These are phyloP conservation scores for Thamnophis elegans DNA, from an alignment of 2,797 vertebrate genomes.

Conservation along the genomic window DNA sequence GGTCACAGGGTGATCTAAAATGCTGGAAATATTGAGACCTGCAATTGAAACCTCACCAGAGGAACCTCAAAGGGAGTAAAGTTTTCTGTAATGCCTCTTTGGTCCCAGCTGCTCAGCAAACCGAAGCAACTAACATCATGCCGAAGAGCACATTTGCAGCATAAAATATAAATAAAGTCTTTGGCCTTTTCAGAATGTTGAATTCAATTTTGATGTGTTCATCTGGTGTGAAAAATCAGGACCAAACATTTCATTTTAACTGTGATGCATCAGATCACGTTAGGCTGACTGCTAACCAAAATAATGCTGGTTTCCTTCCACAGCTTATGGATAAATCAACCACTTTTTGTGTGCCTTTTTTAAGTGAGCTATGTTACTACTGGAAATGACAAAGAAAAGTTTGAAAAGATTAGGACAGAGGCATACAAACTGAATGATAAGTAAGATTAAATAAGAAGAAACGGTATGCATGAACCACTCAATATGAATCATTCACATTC, in stretches of 20 bases:
- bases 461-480: not conserved
- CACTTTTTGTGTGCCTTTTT: not conserved
- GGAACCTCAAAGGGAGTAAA: not conserved
- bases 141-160: slow-evolving; percentile 26
- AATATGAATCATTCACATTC: not conserved
- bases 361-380: accelerated
- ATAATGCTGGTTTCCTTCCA: not conserved
- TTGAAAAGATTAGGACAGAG: not conserved
- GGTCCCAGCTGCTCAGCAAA: not conserved
- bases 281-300: slow-evolving; percentile 6
- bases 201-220: slow-evolving; percentile 30
- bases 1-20: slow-evolving; percentile 7
- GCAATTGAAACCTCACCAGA: not conserved
- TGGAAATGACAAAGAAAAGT: slow-evolving; percentile 1
- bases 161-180: slow-evolving; percentile 38
- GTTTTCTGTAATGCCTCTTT: not conserved
- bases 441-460: not conserved
- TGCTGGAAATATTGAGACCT: not conserved
- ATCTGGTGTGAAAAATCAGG: slow-evolving; percentile 37
- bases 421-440: not conserved
- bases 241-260: slow-evolving; percentile 18
- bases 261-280: slow-evolving; percentile 31
- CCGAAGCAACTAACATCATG: not conserved
- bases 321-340: not conserved
- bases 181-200: slow-evolving; percentile 12